Evolutionary conservation across 1,140 invertebrate species (phyloP).

Genomic region (Lerema accius): DNA sequence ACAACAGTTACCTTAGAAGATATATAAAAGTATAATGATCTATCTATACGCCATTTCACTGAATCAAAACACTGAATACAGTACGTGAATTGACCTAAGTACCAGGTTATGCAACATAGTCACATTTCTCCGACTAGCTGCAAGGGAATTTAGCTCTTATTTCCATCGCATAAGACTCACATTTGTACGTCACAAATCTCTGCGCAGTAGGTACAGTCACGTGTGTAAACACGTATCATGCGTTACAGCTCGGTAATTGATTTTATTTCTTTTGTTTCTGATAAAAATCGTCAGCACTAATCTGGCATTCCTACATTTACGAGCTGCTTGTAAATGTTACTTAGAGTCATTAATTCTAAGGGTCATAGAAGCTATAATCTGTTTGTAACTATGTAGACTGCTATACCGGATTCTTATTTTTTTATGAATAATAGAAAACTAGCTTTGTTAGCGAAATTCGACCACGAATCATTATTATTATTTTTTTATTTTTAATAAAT

Average conservation of each 20-base stretch:
- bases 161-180: background rate
- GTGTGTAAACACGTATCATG: constrained; percentile 34
- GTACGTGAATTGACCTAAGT: background rate
- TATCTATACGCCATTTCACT: background rate
- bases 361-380: background rate
- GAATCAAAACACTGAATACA: constrained; percentile 1
- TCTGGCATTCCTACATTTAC: constrained; percentile 24
- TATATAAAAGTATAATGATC: no score
- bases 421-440: no score
- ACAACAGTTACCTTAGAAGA: no score
- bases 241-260: constrained; percentile 40
- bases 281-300: constrained; percentile 33
- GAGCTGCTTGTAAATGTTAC: background rate
- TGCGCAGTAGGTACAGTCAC: constrained; percentile 39
- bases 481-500: no score
- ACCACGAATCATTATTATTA: no score
- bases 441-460: no score
- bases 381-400: no score
- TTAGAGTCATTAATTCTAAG: background rate
- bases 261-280: constrained; percentile 45
- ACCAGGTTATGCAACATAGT: background rate
- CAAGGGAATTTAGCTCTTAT: constrained; percentile 13
- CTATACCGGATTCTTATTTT: no score
- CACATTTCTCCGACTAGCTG: background rate
- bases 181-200: background rate